These are phyloP conservation scores for Pantherophis alleghaniensis DNA, from an alignment of 2,797 vertebrate genomes.

Conservation along the genomic window DNA sequence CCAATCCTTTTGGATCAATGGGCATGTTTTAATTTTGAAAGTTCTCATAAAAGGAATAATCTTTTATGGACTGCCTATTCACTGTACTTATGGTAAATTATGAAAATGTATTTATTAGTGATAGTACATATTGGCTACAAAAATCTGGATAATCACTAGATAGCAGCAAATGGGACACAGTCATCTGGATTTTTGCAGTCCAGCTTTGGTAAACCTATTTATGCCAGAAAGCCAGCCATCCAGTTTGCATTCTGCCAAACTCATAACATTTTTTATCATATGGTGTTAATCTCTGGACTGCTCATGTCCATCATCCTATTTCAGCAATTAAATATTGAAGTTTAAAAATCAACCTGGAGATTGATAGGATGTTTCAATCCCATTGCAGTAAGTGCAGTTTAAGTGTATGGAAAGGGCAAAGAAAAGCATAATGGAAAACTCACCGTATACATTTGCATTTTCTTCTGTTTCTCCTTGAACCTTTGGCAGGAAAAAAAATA, in stretches of 20 bases:
- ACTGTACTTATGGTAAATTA: background rate
- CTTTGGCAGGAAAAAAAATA: constrained; percentile 23
- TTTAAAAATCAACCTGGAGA: background rate
- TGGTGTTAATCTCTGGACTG: background rate
- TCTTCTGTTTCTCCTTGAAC: constrained; percentile 45
- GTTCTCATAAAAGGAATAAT: background rate
- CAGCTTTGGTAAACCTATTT: background rate
- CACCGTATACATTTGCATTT: constrained; percentile 63
- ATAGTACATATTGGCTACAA: background rate
- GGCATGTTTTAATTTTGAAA: background rate
- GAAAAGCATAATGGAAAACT: background rate
- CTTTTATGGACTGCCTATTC: background rate
- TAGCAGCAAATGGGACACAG: background rate
- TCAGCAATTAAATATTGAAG: background rate
- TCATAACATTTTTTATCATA: background rate
- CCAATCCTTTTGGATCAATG: background rate
- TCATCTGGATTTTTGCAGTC: background rate
- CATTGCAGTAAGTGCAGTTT: background rate
- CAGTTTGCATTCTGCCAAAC: background rate
- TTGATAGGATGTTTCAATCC: background rate
- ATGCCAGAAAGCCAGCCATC: background rate
- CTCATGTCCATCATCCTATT: background rate
- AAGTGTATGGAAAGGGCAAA: background rate
- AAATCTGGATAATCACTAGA: background rate
- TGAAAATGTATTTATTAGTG: background rate